phyloP scores from a whole-genome alignment of 1,140 invertebrate species.

The Helicoverpa zea region DNA sequence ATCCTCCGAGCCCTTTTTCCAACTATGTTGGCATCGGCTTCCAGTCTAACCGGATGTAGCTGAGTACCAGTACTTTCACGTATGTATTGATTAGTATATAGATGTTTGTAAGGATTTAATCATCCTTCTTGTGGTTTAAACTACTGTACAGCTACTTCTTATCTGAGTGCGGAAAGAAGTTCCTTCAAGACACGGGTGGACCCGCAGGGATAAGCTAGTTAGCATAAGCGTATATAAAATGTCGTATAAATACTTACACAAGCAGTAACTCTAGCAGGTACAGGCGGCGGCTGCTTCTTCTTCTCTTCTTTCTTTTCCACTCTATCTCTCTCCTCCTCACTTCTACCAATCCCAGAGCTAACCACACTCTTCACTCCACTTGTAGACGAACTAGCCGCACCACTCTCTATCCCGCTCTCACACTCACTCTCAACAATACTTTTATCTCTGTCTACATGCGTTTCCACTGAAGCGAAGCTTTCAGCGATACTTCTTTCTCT shows the following conservation, averaged over 20 bases:
- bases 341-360: constrained; percentile 8
- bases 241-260: constrained; percentile 16
- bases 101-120: no score
- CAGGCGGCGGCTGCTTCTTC: constrained; percentile 34
- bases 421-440: constrained; percentile 29
- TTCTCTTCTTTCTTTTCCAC: neutral
- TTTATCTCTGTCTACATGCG: constrained; percentile 1
- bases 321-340: neutral
- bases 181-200: no score
- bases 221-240: no score
- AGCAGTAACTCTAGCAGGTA: constrained; percentile 35
- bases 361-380: constrained; percentile 21
- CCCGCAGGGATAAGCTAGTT: no score
- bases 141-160: no score
- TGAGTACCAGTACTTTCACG: no score
- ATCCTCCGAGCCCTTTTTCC: no score
- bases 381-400: neutral
- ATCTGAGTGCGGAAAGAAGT: no score
- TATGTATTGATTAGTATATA: no score
- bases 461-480: constrained; percentile 19
- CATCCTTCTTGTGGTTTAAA: no score
- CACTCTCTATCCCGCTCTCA: constrained; percentile 38
- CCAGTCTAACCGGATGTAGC: no score
- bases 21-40: no score
- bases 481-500: neutral